phyloP scores from a whole-genome alignment of 2,888 invertebrate genomes.

The Rutpela maculata region DNA sequence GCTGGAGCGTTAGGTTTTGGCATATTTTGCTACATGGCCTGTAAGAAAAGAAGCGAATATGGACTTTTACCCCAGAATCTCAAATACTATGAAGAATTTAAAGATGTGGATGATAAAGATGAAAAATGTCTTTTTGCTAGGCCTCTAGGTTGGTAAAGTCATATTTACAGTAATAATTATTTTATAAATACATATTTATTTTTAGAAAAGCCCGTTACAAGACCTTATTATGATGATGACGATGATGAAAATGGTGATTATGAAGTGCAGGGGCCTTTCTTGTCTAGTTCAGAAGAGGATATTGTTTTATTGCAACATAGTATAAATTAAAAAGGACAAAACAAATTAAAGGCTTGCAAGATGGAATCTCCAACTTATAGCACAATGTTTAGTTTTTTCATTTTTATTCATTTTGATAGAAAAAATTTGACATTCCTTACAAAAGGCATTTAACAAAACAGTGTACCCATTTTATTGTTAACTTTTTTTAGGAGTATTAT shows the following conservation, averaged over 20 bases:
- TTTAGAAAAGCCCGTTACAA: constrained; percentile 68
- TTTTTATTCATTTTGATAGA: background rate
- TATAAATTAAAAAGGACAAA: background rate
- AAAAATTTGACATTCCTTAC: background rate
- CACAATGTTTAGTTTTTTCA: background rate
- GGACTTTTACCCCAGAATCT: constrained; percentile 63
- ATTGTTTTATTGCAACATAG: constrained; percentile 14
- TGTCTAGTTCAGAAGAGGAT: constrained; percentile 53
- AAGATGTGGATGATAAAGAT: constrained; percentile 63
- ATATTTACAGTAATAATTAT: constrained; percentile 10
- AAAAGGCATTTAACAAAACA: background rate
- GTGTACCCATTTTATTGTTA: background rate
- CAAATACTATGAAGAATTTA: constrained; percentile 60
- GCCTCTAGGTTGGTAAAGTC: constrained; percentile 59
- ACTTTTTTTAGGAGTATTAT: too few species aligned
- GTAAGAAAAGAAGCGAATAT: constrained; percentile 70
- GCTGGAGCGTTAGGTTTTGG: constrained; percentile 76
- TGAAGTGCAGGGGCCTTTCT: constrained; percentile 8
- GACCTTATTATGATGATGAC: constrained; percentile 85
- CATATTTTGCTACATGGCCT: constrained; percentile 77
- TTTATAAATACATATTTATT: constrained; percentile 49
- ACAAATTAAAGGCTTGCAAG: too few species aligned
- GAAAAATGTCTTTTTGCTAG: constrained; percentile 64
- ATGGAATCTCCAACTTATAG: background rate
- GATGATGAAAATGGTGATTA: constrained; percentile 70